phyloP scores from a whole-genome alignment of 1,140 invertebrate genomes.

The Aphis craccivora region DNA sequence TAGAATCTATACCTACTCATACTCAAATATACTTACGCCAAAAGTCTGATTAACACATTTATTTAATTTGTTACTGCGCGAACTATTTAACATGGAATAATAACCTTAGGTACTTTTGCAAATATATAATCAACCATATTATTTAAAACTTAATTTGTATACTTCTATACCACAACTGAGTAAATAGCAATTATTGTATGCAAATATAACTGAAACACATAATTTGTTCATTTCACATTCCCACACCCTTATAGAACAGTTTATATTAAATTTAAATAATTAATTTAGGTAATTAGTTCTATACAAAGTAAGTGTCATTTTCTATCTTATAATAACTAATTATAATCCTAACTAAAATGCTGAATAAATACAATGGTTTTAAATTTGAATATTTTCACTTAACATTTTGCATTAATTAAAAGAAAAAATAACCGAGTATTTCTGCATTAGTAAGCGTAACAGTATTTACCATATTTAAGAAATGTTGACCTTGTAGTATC shows the following conservation, averaged over 20 bases:
- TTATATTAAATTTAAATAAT: not conserved
- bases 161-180: not conserved
- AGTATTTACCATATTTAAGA: not conserved
- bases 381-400: conserved; percentile 19
- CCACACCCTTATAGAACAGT: not conserved
- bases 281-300: not conserved
- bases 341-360: conserved; percentile 11
- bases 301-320: not conserved
- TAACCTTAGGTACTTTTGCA: not conserved
- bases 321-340: conserved; percentile 14
- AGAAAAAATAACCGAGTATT: not conserved
- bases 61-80: not conserved
- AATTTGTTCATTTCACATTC: not conserved
- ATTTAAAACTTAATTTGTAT: not conserved
- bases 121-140: not conserved
- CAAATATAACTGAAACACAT: not conserved
- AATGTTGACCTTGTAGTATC: not conserved
- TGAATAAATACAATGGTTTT: not conserved
- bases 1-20: no score
- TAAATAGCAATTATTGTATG: conserved; percentile 2
- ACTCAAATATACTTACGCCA: not conserved
- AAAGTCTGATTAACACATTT: not conserved
- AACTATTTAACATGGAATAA: not conserved
- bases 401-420: not conserved
- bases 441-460: not conserved